Base-by-base conservation (phyloP, 1,140 invertebrate species). In the Pachypeltis micranthus region DNA sequence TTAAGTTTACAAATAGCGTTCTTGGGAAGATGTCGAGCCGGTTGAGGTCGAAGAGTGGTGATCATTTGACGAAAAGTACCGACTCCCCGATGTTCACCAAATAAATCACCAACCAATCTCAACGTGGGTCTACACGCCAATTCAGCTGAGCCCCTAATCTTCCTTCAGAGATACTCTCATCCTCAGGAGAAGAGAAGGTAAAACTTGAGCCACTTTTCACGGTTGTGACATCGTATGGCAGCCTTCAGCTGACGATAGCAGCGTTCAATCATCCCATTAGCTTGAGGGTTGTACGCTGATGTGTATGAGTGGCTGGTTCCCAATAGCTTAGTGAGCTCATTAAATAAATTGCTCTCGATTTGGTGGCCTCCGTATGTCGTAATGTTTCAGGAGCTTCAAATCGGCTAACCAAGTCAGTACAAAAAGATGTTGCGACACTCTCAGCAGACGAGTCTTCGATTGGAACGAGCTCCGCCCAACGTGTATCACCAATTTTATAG, bases 71-170 rank as follows among this genome's bases (percentile, higher is more conserved):
- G n/a, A n/a, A n/a, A n/a, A n/a, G n/a, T n/a, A n/a, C n/a, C n/a
- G n/a, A n/a, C n/a, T n/a, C n/a, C n/a, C n/a, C n/a, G n/a, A n/a
- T n/a, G n/a, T n/a, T n/a, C n/a, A n/a, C n/a, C n/a, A 79, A 77
- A 73, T 39, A 3, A 23, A 2, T 67, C 29, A n/a, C n/a, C 23
- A 14, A 44, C 25, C 21, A 61, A 23, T 16, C 26, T 24, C 59
- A 61, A 24, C 4, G 12, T 2, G 12, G 34, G 26, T 26, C 44
- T n/a, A 44, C 19, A 23, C 4, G 26, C 44, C 1, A 25, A 21
- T 27, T 23, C 34, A 44, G 44, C 59, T 51, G 34, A 24, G 3
- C 34, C 19, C 44, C 27, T 26, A 61, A 47, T 47, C 44, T 47
- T 47, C 44, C 14, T 47, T 47, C 14, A 47, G 24, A n/a, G 44